A percentile compares a stretch with the other conserved stretches of the same genome.
These are phyloP conservation scores for Echinops telfairi DNA, from an alignment of 2,113 vertebrate species.

Conservation along the genomic window DNA sequence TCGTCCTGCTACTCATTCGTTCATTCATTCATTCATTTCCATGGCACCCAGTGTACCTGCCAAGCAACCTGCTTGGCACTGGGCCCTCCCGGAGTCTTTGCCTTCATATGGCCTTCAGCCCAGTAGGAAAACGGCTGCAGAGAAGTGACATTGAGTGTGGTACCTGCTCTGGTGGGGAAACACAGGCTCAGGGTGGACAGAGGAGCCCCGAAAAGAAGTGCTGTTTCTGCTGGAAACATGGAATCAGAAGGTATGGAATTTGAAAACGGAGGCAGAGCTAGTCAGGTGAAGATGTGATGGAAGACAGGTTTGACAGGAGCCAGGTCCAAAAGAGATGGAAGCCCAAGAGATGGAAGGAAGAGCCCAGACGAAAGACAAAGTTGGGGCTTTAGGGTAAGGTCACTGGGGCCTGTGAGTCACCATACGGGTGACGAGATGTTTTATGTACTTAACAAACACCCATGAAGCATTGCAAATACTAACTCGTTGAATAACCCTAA, in stretches of 20 bases:
- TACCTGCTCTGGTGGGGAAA: background rate
- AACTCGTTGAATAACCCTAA: background rate
- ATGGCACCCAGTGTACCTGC: background rate
- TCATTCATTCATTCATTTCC: background rate
- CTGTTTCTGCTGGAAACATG: background rate
- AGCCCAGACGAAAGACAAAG: background rate
- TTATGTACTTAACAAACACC: background rate
- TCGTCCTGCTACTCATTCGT: background rate
- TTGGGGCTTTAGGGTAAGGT: background rate
- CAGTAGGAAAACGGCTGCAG: background rate
- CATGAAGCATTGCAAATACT: background rate
- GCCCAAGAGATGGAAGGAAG: background rate
- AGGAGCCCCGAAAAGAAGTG: background rate
- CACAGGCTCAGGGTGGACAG: background rate
- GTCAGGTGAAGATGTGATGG: background rate
- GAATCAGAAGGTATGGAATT: too few relatives aligned
- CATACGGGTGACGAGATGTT: background rate
- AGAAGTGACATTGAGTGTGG: background rate
- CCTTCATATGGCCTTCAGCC: background rate
- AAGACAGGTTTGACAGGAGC: background rate
- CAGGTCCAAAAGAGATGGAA: background rate
- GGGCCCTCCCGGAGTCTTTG: background rate
- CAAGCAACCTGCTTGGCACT: background rate
- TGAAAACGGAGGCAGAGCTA: background rate
- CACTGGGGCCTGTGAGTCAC: background rate